Percentiles rank a stretch among this genome's conserved stretches.
Conservation (phyloP, 2,797 vertebrate species). For the Lycodopsis pacificus region DNA sequence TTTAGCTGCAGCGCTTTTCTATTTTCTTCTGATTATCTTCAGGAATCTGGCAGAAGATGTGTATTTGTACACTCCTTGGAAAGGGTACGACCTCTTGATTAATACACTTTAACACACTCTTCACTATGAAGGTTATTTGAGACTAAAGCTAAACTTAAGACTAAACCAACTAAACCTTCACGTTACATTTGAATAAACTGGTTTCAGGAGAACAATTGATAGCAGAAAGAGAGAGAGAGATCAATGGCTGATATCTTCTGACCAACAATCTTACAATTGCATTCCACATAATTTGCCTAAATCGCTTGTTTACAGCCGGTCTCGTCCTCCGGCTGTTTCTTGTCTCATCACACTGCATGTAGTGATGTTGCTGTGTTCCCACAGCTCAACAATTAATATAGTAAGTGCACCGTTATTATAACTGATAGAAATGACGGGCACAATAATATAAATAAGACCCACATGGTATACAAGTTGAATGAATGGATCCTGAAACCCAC, state of each 20-base stretch:
- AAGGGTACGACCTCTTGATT: background rate
- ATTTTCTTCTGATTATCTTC: background rate
- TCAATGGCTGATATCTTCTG: background rate
- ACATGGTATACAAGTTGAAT: background rate
- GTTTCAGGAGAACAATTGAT: background rate
- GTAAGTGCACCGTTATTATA: background rate
- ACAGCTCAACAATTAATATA: background rate
- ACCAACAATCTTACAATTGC: background rate
- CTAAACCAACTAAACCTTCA: background rate
- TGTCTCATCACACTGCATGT: background rate
- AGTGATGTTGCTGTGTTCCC: background rate
- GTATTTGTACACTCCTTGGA: background rate
- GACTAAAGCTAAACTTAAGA: background rate
- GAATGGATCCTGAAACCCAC: conserved; percentile 2
- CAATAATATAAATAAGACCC: background rate
- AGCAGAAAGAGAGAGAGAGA: background rate
- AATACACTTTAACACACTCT: background rate
- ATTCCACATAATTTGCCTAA: background rate
- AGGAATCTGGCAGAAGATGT: background rate
- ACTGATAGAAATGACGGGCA: background rate
- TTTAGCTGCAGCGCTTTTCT: background rate
- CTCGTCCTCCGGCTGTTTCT: background rate
- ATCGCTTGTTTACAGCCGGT: background rate
- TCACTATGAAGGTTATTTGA: background rate
- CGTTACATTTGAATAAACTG: background rate